Percentiles rank a stretch among this genome's conserved stretches.
Conservation (phyloP, 1,140 invertebrate genomes). For the Nymphalis io region DNA sequence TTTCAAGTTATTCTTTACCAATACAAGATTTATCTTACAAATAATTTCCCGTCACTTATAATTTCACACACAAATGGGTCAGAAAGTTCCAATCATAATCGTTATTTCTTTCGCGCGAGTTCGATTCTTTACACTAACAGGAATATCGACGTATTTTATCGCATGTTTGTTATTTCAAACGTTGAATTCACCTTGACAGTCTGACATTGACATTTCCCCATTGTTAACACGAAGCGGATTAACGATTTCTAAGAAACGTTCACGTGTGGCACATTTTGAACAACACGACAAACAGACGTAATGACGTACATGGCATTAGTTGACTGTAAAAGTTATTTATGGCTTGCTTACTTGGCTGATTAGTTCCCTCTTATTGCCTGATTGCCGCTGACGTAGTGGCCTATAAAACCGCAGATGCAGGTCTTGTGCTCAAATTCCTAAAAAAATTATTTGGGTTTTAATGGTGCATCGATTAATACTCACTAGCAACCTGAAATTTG, state of each 20-base stretch:
- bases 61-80: no score
- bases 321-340: background rate
- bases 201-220: slow-evolving; percentile 19
- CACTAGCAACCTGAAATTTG: no score
- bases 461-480: no score
- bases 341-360: no score
- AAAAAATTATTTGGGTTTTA: no score
- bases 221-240: slow-evolving; percentile 15
- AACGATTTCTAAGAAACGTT: slow-evolving; percentile 17
- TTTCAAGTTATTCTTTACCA: no score
- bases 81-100: background rate
- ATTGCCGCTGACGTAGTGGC: no score
- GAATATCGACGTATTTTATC: slow-evolving; percentile 9
- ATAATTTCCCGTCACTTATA: no score
- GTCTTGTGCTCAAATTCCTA: no score
- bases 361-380: no score
- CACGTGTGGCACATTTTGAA: background rate
- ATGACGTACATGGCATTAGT: background rate
- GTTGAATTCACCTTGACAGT: slow-evolving; percentile 10
- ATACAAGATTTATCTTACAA: no score
- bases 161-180: slow-evolving; percentile 11
- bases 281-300: background rate
- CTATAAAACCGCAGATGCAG: no score
- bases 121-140: background rate
- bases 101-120: background rate